phyloP scores from a whole-genome alignment of 2,797 vertebrate genomes.

The Crypturellus tataupa region DNA sequence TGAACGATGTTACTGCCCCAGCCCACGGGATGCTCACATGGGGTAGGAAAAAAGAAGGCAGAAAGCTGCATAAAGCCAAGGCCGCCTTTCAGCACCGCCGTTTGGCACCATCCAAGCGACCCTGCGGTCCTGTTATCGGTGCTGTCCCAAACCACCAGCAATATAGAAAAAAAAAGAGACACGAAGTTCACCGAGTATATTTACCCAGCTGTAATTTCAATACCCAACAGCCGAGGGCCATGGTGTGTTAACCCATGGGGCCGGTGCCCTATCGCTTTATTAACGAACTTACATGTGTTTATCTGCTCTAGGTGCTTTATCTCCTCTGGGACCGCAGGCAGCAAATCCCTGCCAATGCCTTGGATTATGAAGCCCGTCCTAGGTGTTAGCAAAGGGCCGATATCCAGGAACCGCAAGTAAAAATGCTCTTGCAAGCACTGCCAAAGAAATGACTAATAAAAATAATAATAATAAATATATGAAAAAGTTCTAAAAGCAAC shows the following conservation, averaged over 20 bases:
- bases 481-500: not conserved
- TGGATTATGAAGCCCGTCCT: not conserved
- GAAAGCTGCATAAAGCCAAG: not conserved
- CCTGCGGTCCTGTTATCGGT: not conserved
- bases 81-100: too few species aligned
- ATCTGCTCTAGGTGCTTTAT: constrained; percentile 8
- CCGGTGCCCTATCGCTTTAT: not conserved
- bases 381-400: not conserved
- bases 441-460: not conserved
- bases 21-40: too few species aligned
- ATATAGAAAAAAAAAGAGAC: not conserved
- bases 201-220: constrained; percentile 16
- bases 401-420: not conserved
- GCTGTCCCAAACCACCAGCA: not conserved
- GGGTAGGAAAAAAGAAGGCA: not conserved
- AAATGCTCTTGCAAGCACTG: not conserved
- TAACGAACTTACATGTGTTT: constrained; percentile 22
- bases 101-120: not conserved
- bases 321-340: not conserved
- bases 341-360: not conserved
- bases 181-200: not conserved
- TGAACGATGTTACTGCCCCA: not conserved
- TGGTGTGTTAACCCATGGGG: not conserved
- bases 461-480: not conserved
- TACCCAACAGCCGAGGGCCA: not conserved